These are phyloP conservation scores for Pelosia muscerda DNA, from an alignment of 2,888 invertebrate genomes.

Conservation along the genomic window DNA sequence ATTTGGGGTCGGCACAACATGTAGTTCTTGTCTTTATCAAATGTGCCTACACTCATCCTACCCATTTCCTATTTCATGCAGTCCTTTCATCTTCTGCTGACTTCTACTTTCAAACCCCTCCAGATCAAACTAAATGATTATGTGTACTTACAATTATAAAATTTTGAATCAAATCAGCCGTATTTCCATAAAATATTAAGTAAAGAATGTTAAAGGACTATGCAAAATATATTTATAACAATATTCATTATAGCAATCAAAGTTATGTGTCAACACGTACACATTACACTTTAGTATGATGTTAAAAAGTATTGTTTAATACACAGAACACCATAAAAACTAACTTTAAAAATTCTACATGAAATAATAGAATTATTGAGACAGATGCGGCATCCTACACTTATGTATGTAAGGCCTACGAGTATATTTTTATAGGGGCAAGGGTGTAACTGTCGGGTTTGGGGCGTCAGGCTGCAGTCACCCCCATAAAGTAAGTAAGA, in stretches of 20 bases:
- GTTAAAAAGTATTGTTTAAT: slow-evolving; percentile 3
- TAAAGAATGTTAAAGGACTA: neutral
- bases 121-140: too few relatives aligned
- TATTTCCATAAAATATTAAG: neutral
- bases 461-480: too few relatives aligned
- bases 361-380: neutral
- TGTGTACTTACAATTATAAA: too few relatives aligned
- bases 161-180: neutral
- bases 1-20: too few relatives aligned
- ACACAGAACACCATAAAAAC: neutral
- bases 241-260: slow-evolving; percentile 7
- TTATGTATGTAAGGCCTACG: neutral
- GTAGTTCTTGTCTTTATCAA: too few relatives aligned
- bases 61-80: too few relatives aligned
- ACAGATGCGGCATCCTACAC: neutral
- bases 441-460: too few relatives aligned
- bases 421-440: neutral
- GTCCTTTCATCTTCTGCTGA: too few relatives aligned
- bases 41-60: too few relatives aligned
- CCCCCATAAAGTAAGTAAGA: too few relatives aligned
- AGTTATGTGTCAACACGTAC: slow-evolving; percentile 12
- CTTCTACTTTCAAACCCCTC: too few relatives aligned
- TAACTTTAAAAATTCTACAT: neutral
- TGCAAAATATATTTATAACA: neutral
- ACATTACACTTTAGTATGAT: too few relatives aligned